Percentiles rank a stretch among this genome's conserved stretches.
Conservation (phyloP, 35 echinoderm and acorn worm genomes). For the Chiridota heheva region DNA sequence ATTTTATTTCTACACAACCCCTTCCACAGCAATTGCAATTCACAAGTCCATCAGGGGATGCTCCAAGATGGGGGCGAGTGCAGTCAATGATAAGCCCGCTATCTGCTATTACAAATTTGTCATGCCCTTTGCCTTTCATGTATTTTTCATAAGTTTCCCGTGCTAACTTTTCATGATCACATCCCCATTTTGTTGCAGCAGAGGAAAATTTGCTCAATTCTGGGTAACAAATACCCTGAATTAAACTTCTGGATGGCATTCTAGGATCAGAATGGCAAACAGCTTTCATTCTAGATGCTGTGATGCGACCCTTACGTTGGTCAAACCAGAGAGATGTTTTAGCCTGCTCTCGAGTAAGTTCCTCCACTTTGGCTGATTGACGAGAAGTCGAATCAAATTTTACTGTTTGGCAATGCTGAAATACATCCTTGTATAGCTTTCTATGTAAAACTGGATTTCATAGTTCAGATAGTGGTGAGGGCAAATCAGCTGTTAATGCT, state of each 20-base stretch:
- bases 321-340: background rate
- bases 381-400: background rate
- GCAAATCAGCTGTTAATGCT: background rate
- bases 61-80: background rate
- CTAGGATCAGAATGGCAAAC: conserved; percentile 14
- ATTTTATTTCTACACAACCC: conserved; percentile 29
- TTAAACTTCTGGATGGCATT: conserved; percentile 10
- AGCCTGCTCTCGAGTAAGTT: conserved; percentile 23
- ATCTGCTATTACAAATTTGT: background rate
- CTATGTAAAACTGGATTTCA: background rate
- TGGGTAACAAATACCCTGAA: conserved; percentile 28
- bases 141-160: background rate
- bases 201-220: background rate
- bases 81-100: background rate
- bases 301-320: conserved; percentile 25
- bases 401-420: conserved; percentile 5
- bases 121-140: conserved; percentile 9
- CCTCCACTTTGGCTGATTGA: conserved; percentile 1
- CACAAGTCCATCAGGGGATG: conserved; percentile 28
- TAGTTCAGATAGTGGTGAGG: conserved; percentile 20
- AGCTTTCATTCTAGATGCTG: conserved; percentile 32
- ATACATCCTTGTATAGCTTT: background rate
- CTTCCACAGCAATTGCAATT: background rate
- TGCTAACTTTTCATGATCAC: conserved; percentile 24
- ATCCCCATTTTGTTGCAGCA: conserved; percentile 21